Evolutionary conservation across 2,797 vertebrate genomes (phyloP).

Genomic region (Babyrousa celebensis): DNA sequence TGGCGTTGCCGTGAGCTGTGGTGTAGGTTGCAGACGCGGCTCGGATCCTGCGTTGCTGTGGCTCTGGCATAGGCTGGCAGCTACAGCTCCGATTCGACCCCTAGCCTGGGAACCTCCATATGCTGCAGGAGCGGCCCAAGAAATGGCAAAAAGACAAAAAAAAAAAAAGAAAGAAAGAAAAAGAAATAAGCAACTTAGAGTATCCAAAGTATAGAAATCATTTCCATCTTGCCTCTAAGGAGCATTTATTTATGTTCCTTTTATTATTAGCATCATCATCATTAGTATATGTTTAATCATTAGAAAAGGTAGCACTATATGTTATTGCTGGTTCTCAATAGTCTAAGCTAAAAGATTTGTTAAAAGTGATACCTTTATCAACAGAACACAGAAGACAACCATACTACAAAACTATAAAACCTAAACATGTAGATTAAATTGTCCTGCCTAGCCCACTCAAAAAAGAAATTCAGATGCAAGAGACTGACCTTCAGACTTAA

Average conservation of each 20-base stretch:
- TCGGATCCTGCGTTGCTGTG: too few species aligned
- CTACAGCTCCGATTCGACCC: too few species aligned
- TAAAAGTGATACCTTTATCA: constrained; percentile 64
- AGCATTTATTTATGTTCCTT: constrained; percentile 36
- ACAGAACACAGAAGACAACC: constrained; percentile 44
- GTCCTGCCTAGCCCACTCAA: background rate
- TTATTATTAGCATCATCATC: constrained; percentile 6
- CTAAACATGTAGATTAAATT: constrained; percentile 30
- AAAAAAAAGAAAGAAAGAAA: constrained; percentile 52
- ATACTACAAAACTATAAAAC: background rate
- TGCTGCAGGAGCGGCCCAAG: too few species aligned
- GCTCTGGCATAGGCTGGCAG: too few species aligned
- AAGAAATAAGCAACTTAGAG: constrained; percentile 10
- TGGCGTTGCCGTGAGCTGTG: too few species aligned
- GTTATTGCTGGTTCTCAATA: constrained; percentile 42
- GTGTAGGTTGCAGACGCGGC: too few species aligned
- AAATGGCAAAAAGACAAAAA: too few species aligned
- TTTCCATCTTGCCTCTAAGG: constrained; percentile 27
- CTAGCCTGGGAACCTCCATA: too few species aligned
- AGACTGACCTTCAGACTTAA: constrained; percentile 42
- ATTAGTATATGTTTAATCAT: constrained; percentile 43
- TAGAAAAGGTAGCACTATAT: constrained; percentile 21
- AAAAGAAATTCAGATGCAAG: constrained; percentile 13
- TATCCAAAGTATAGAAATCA: background rate
- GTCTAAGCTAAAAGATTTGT: background rate